phyloP scores from a whole-genome alignment of 2,888 invertebrate genomes.

The Vanessa cardui region DNA sequence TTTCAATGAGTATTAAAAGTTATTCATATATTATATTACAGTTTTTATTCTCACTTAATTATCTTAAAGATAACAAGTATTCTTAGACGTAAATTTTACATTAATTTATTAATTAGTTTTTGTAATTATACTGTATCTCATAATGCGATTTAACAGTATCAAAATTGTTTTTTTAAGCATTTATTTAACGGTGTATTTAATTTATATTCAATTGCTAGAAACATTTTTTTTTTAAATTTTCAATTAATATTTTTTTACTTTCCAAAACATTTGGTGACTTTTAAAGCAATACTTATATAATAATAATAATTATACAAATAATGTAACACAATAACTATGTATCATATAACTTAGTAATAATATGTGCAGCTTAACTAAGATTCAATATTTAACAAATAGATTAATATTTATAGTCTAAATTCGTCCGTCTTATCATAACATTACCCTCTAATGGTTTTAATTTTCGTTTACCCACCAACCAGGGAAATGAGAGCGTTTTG shows the following conservation, averaged over 20 bases:
- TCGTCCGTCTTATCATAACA: conserved; percentile 20
- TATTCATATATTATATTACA: too few species aligned
- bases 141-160: background rate
- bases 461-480: conserved; percentile 53
- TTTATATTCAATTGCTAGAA: background rate
- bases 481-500: conserved; percentile 48
- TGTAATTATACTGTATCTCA: background rate
- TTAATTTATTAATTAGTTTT: too few species aligned
- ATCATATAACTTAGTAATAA: background rate
- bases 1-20: too few species aligned
- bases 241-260: background rate
- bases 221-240: too few species aligned
- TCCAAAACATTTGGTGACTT: too few species aligned
- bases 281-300: too few species aligned
- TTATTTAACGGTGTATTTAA: background rate
- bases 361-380: conserved; percentile 11
- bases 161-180: conserved; percentile 7
- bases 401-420: conserved; percentile 19
- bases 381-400: conserved; percentile 15
- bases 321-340: background rate
- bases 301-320: background rate
- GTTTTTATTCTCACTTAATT: too few species aligned
- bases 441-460: background rate
- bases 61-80: too few species aligned
- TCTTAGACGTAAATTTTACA: too few species aligned